These are phyloP conservation scores for Leptogaster cylindrica DNA, from an alignment of 2,888 invertebrate species.

Conservation along the genomic window DNA sequence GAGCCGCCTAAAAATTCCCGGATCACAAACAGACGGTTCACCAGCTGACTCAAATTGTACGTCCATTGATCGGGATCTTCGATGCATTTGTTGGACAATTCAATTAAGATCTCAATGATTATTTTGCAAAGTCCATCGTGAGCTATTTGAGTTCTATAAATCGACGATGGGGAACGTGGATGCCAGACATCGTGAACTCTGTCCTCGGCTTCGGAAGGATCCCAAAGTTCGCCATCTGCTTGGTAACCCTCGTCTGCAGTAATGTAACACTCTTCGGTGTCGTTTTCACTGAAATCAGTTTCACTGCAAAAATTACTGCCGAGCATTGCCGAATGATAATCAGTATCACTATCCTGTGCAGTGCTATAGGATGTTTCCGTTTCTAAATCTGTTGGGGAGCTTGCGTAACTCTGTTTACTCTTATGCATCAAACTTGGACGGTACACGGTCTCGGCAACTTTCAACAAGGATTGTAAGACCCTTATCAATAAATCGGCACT, in stretches of 20 bases:
- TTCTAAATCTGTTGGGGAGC: neutral
- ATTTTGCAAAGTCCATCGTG: conserved; percentile 59
- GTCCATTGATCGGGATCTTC: conserved; percentile 56
- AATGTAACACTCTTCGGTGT: conserved; percentile 56
- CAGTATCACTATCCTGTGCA: conserved; percentile 50
- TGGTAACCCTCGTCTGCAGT: conserved; percentile 62
- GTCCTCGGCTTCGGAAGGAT: conserved; percentile 49
- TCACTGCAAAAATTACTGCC: conserved; percentile 58
- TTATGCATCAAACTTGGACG: neutral
- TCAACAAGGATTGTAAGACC: conserved; percentile 58
- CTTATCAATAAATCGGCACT: conserved; percentile 57
- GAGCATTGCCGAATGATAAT: conserved; percentile 58
- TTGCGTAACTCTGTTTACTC: neutral
- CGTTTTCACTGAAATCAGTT: conserved; percentile 59
- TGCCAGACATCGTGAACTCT: conserved; percentile 50
- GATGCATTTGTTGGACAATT: conserved; percentile 56
- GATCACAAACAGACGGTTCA: conserved; percentile 58
- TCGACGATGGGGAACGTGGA: conserved; percentile 57
- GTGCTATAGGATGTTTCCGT: neutral
- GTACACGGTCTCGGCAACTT: conserved; percentile 57
- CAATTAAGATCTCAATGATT: conserved; percentile 59
- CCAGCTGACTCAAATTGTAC: conserved; percentile 56
- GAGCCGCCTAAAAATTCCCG: conserved; percentile 61
- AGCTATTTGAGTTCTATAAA: conserved; percentile 57
- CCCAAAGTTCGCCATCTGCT: conserved; percentile 60